Conservation (phyloP, 2,113 vertebrate species). For the Balaeniceps rex region DNA sequence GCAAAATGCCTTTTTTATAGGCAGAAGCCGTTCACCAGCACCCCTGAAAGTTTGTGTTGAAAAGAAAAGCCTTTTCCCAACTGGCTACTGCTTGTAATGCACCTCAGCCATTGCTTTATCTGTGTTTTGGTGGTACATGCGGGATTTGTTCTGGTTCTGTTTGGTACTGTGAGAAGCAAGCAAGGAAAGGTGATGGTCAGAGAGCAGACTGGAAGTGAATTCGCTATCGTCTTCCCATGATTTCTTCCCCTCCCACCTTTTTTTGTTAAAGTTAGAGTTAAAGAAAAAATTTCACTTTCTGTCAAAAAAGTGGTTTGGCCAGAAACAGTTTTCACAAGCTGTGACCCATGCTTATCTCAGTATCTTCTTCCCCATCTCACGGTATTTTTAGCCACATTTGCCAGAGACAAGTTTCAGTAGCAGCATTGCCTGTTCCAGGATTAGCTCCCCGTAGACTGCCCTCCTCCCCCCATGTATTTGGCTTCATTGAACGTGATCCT, state of each 20-base stretch:
- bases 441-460: background rate
- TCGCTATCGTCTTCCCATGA: background rate
- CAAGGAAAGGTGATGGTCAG: rapidly evolving
- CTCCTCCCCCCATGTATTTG: background rate
- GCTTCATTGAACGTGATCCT: background rate
- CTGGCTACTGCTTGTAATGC: background rate
- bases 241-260: background rate
- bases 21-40: background rate
- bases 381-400: background rate
- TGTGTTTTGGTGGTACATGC: rapidly evolving
- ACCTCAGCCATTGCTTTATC: background rate
- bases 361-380: background rate
- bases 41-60: background rate
- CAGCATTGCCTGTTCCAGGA: background rate
- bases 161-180: background rate
- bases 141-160: rapidly evolving
- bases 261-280: too few relatives aligned
- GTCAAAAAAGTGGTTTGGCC: background rate
- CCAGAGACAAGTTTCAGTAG: background rate
- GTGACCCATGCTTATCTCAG: background rate
- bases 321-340: background rate
- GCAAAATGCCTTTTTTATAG: background rate
- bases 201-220: background rate
- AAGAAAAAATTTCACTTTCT: background rate
- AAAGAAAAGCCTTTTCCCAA: background rate